Conservation (phyloP, 1,140 invertebrate genomes). For the Leptopilina clavipes region DNA sequence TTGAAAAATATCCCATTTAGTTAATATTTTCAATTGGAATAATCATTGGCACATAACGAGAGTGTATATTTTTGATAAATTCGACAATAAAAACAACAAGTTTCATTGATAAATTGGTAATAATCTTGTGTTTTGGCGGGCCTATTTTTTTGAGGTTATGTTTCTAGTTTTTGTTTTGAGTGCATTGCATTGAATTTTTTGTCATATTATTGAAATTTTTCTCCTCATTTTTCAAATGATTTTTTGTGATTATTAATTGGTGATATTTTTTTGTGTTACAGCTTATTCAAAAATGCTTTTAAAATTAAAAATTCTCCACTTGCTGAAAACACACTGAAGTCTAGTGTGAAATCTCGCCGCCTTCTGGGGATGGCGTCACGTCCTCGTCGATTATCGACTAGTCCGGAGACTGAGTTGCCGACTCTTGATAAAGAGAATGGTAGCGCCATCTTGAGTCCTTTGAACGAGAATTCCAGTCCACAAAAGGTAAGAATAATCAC, state of each 20-base stretch:
- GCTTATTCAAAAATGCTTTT: conserved; percentile 70
- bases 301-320: conserved; percentile 64
- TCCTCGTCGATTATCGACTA: conserved; percentile 46
- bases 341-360: conserved; percentile 51
- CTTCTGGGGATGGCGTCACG: conserved; percentile 62
- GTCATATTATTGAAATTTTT: not conserved
- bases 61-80: not conserved
- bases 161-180: not conserved
- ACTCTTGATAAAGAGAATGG: conserved; percentile 63
- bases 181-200: not conserved
- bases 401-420: conserved; percentile 52
- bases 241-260: not conserved
- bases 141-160: conserved; percentile 38
- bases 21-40: not conserved
- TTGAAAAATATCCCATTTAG: not conserved
- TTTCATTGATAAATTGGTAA: not conserved
- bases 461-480: conserved; percentile 55
- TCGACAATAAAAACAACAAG: not conserved
- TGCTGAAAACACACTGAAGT: conserved; percentile 53
- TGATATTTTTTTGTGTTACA: conserved; percentile 53
- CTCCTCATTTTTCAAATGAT: no score
- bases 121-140: conserved; percentile 23
- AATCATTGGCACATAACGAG: not conserved
- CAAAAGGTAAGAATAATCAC: conserved; percentile 59
- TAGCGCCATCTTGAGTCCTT: conserved; percentile 54